These are phyloP conservation scores for Sinocyclocheilus maitianheensis DNA, from an alignment of 2,113 vertebrate genomes.

Conservation along the genomic window DNA sequence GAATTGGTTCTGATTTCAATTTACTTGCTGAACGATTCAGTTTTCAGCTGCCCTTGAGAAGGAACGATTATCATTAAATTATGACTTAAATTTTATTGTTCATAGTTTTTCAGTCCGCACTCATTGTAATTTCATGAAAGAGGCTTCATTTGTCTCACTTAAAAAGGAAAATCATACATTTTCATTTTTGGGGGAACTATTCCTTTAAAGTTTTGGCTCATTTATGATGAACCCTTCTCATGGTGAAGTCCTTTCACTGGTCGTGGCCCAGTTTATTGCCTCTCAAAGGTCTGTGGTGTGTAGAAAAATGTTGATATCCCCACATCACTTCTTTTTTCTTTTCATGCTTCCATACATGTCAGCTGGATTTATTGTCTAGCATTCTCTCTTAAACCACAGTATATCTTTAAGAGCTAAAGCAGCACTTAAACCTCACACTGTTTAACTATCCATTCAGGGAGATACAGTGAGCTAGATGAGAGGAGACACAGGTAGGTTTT, in stretches of 20 bases:
- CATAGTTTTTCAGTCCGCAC: no score
- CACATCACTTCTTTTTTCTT: slow-evolving; percentile 27
- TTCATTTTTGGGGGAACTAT: background rate
- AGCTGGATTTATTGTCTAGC: slow-evolving; percentile 2
- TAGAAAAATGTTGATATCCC: background rate
- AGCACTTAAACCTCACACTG: slow-evolving; percentile 13
- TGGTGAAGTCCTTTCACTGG: background rate
- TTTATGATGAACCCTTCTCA: background rate
- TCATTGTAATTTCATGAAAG: background rate
- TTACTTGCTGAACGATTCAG: background rate
- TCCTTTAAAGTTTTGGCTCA: background rate
- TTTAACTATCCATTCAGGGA: background rate
- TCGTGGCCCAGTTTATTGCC: background rate
- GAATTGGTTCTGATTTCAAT: background rate
- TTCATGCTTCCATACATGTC: background rate
- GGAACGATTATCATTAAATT: background rate
- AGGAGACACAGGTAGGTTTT: background rate
- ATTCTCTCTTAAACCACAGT: slow-evolving; percentile 7
- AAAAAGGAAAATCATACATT: background rate
- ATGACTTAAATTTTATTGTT: background rate
- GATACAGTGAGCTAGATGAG: background rate
- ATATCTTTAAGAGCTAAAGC: background rate
- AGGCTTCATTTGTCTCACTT: background rate
- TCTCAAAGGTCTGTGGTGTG: slow-evolving; percentile 10
- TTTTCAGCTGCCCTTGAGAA: background rate